Conservation (phyloP, 1,140 invertebrate species). For the Apis mellifera region Amel_HAv3.1 CM009934.2:10207501-10208000, state of each 20-base stretch:
- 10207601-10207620: slow-evolving; percentile 92
- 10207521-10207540: background rate
- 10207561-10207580: slow-evolving; percentile 84
- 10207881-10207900: too few relatives aligned
- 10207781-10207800: too few relatives aligned
- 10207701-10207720: slow-evolving; percentile 58
- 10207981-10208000: background rate
- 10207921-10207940: background rate
- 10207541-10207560: background rate
- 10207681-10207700: slow-evolving; percentile 67
- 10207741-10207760: background rate
- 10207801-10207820: too few relatives aligned
- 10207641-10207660: slow-evolving; percentile 91
- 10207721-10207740: slow-evolving; percentile 18
- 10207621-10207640: slow-evolving; percentile 98
- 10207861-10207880: background rate
- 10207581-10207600: slow-evolving; percentile 93
- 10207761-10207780: background rate
- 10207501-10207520: slow-evolving; percentile 22
- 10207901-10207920: slow-evolving; percentile 26
- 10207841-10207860: background rate
- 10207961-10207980: background rate
- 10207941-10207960: background rate
- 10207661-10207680: slow-evolving; percentile 83
- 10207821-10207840: too few relatives aligned